Evolutionary conservation across 1,140 invertebrate species (phyloP).

Genomic region (Mylabris phalerata): DNA sequence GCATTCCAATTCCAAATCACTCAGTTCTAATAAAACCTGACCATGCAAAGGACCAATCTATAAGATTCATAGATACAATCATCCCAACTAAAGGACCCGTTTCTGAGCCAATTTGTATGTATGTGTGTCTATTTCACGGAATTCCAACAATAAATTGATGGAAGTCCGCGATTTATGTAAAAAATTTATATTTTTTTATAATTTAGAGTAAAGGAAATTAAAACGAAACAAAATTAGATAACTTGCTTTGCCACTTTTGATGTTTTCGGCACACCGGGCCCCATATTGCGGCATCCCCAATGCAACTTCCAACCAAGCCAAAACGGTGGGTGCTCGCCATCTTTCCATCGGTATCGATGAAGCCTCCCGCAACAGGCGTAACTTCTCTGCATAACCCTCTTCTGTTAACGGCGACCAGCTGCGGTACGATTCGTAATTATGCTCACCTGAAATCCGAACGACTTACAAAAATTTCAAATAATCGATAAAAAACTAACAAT

Average conservation of each 20-base stretch:
- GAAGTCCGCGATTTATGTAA: too few relatives aligned
- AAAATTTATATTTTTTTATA: too few relatives aligned
- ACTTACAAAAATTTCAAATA: background rate
- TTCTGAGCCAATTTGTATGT: too few relatives aligned
- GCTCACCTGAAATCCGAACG: constrained; percentile 27
- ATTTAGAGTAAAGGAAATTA: too few relatives aligned
- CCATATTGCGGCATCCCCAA: constrained; percentile 92
- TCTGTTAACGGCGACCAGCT: constrained; percentile 75
- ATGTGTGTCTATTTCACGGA: too few relatives aligned
- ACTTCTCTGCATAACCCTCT: constrained; percentile 77
- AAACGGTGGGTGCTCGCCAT: constrained; percentile 86
- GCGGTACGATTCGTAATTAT: constrained; percentile 38
- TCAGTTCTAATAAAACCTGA: constrained; percentile 81
- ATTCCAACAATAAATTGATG: too few relatives aligned
- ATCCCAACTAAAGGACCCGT: constrained; percentile 13
- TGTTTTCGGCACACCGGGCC: constrained; percentile 80
- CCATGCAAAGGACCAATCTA: constrained; percentile 56
- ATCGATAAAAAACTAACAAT: constrained; percentile 23
- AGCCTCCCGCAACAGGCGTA: constrained; percentile 73
- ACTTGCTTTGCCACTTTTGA: constrained; percentile 86
- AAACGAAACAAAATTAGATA: background rate
- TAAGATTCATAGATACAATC: constrained; percentile 40
- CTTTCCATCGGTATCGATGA: constrained; percentile 81
- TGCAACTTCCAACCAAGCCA: constrained; percentile 88
- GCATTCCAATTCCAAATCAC: constrained; percentile 79